Conservation (phyloP, 2,797 vertebrate species). For the Enteromius paludinosus region DNA sequence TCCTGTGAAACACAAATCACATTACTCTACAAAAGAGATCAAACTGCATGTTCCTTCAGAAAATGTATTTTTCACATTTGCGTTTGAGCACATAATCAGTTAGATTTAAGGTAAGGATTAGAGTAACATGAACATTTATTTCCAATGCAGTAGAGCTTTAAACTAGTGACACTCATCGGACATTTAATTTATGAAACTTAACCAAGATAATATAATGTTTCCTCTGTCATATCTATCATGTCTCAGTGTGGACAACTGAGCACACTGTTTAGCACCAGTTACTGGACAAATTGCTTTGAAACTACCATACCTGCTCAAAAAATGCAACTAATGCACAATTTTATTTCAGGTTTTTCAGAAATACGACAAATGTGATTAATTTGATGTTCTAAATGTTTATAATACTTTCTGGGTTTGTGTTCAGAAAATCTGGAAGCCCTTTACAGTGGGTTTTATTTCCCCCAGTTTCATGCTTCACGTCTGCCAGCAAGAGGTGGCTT, state of each 20-base stretch:
- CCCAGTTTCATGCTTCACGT: constrained; percentile 9
- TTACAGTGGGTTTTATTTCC: constrained; percentile 4
- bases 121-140: too few species aligned
- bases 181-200: background rate
- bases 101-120: background rate
- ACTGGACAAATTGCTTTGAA: background rate
- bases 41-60: background rate
- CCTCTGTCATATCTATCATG: background rate
- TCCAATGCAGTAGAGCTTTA: background rate
- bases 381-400: background rate
- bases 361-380: background rate
- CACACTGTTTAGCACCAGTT: background rate
- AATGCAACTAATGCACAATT: background rate
- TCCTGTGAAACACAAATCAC: background rate
- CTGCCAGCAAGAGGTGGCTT: constrained; percentile 23
- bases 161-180: background rate
- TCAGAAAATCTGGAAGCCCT: constrained; percentile 10
- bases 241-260: background rate
- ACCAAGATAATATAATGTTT: background rate
- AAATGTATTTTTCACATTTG: background rate
- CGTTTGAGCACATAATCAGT: background rate
- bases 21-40: background rate
- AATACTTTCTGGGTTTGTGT: constrained; percentile 6
- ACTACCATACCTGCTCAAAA: background rate
- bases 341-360: background rate